Evolutionary conservation across 2,888 invertebrate species (phyloP).

Genomic region (Melanophora roralis): DNA sequence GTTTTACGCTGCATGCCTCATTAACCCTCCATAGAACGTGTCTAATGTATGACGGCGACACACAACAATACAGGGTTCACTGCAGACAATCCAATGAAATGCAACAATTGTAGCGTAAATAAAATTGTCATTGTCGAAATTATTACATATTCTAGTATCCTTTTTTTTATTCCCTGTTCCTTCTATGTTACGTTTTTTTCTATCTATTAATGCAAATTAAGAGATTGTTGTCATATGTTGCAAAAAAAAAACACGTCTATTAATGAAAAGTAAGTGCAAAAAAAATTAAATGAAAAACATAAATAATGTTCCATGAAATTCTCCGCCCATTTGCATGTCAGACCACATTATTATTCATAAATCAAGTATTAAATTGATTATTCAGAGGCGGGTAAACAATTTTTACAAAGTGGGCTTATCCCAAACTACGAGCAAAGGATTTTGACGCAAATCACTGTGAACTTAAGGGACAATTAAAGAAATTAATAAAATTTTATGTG

Average conservation of each 20-base stretch:
- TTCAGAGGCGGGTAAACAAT: slow-evolving; percentile 42
- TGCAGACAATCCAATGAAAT: slow-evolving; percentile 56
- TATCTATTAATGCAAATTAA: slow-evolving; percentile 74
- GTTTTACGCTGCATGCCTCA: slow-evolving; percentile 67
- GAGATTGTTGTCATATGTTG: slow-evolving; percentile 72
- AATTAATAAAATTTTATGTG: too few species aligned
- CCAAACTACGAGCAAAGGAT: too few species aligned
- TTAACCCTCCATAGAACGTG: slow-evolving; percentile 64
- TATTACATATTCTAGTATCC: slow-evolving; percentile 21
- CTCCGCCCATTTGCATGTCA: slow-evolving; percentile 68
- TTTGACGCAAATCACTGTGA: too few species aligned
- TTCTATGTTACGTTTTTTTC: slow-evolving; percentile 24
- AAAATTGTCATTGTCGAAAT: slow-evolving; percentile 51
- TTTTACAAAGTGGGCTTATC: neutral
- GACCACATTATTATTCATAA: slow-evolving; percentile 75
- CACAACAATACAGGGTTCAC: slow-evolving; percentile 5
- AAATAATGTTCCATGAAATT: slow-evolving; percentile 35
- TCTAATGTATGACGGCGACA: slow-evolving; percentile 31
- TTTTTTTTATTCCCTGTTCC: neutral
- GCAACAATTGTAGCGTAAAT: slow-evolving; percentile 66
- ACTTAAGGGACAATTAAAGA: too few species aligned
- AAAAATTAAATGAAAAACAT: slow-evolving; percentile 18
- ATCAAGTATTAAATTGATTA: slow-evolving; percentile 74
- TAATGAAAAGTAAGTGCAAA: slow-evolving; percentile 9
- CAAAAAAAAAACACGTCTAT: slow-evolving; percentile 33